Base-by-base conservation (phyloP, 2,888 invertebrate species). In the Caradrina clavipalpis region DNA sequence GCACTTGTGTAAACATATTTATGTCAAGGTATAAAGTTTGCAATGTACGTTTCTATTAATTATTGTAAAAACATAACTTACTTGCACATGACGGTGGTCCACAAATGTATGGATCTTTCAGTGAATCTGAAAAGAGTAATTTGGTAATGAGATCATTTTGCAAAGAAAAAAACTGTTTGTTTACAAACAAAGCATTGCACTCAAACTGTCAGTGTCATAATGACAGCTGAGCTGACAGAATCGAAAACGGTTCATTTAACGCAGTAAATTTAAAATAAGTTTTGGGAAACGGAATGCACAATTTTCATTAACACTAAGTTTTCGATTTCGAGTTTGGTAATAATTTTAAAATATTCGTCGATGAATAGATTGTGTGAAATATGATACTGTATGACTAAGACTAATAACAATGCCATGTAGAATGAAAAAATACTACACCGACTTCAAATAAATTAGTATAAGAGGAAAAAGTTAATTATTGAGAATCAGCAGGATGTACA, bases 91-190 rank as follows among this genome's bases (percentile, higher is more conserved):
- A 94, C 47, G 98, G 97, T 57, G 97, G 93, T 45, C 98, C 98
- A 89, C 98, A 98, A 84, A 97, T 97, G 80, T 96, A 96, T 0
- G 97, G 97, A 92, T 98, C 97, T 93, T 97, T 97, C 6, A 97
- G 91, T 2, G 97, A 97, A 96, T 97, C 98, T 98, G 95, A 42
- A 92, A 93, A 89, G 76, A 75, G 55, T 26, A 58, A 10, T n/a
- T 42, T 31, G 13, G 11, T 11, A 17, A 22, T 26, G 26, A 50
- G 22, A 8, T 35, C 13, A 49, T 64, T 70, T 65, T 68, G 56
- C 54, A 64, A 62, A 62, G 65, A 55, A 21, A 62, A 54, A 2
- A 17, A 13, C 39, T 0, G 11, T 55, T 72, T 65, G 57, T 69
- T 74, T 76, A 73, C 68, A 67, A 72, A 76, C 56, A 76, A 54